Evolutionary conservation across 2,113 vertebrate genomes (phyloP), one percentile per base, ranked within the genome.

Genomic region (Sapayoa aenigma): DNA sequence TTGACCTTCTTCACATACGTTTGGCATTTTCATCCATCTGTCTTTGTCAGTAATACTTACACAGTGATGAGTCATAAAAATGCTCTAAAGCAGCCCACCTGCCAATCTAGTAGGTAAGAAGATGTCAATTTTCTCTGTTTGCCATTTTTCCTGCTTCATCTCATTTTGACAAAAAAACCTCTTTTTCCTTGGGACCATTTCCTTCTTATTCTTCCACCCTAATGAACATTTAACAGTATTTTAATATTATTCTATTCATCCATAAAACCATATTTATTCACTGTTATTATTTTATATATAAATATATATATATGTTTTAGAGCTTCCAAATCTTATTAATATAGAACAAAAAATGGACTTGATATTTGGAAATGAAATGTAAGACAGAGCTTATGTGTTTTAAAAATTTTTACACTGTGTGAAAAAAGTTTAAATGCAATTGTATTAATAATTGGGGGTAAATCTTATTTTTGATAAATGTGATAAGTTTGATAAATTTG

Each of bases 11-110:
- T 80, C 62, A 94, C 68, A 76, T 81, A 78, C 79, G 76, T 60
- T 68, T 97, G 87, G 72, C 84, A 91, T 97, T 97, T 95, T 58
- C 44, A 80, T 93, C 33, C 79, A 84, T 94, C 89, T 95, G 89
- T 35, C 33, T 95, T 87, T 91, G 53, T 58, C 72, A 77, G 27
- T 58, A 76, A 50, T 62, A 39, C 62, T 88, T 65, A 55, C 46
- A 67, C 2, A 55, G 2, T 50, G 31, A 31, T 87, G 81, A 93
- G 21, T 87, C 46, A 93, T 52, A 83, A 83, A 94, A 89, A 55
- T 62, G 24, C 80, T 97, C 56, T 68, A 46, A 92, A 81, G 35
- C 30, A 24, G 24, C 37, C 78, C 53, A 78, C 72, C 75, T 88
- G 75, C 13, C 75, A 93, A 9, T 89, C 77, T 93, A 56, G 22